phyloP scores from a whole-genome alignment of 2,888 invertebrate genomes.

The Nemotelus pantherinus region DNA sequence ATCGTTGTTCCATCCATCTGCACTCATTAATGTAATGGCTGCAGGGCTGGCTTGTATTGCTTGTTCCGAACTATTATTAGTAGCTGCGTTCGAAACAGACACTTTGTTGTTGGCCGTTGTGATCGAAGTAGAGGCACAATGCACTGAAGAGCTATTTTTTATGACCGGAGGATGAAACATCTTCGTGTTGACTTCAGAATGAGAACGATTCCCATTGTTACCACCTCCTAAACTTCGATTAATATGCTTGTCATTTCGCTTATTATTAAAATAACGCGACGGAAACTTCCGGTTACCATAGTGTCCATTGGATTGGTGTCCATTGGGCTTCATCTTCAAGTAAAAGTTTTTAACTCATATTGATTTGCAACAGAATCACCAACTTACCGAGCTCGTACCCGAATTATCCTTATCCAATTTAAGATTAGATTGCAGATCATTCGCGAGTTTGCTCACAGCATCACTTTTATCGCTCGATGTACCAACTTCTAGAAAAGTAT shows the following conservation, averaged over 20 bases:
- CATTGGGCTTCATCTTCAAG: constrained; percentile 18
- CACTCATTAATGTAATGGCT: constrained; percentile 40
- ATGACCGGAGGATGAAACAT: not conserved
- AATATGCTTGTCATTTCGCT: constrained; percentile 50
- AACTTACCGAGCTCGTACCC: constrained; percentile 12
- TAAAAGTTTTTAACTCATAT: not conserved
- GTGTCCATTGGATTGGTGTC: not conserved
- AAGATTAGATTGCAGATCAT: constrained; percentile 41
- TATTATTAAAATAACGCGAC: constrained; percentile 56
- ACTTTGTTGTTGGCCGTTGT: constrained; percentile 32
- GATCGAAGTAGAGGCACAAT: not conserved
- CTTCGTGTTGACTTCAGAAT: not conserved
- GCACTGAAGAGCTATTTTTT: not conserved
- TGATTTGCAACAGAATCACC: not conserved
- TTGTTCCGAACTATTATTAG: constrained; percentile 42
- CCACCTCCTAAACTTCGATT: constrained; percentile 45
- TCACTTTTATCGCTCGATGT: constrained; percentile 19
- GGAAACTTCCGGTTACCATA: constrained; percentile 53
- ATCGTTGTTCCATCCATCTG: constrained; percentile 46
- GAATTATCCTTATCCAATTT: constrained; percentile 41
- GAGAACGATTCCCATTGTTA: constrained; percentile 46
- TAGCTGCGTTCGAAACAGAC: not conserved
- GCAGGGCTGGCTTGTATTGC: constrained; percentile 53
- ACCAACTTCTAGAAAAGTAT: not conserved
- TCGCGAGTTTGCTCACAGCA: constrained; percentile 32